These are phyloP conservation scores for Regulus satrapa DNA, from an alignment of 2,113 vertebrate species.

Conservation along the genomic window DNA sequence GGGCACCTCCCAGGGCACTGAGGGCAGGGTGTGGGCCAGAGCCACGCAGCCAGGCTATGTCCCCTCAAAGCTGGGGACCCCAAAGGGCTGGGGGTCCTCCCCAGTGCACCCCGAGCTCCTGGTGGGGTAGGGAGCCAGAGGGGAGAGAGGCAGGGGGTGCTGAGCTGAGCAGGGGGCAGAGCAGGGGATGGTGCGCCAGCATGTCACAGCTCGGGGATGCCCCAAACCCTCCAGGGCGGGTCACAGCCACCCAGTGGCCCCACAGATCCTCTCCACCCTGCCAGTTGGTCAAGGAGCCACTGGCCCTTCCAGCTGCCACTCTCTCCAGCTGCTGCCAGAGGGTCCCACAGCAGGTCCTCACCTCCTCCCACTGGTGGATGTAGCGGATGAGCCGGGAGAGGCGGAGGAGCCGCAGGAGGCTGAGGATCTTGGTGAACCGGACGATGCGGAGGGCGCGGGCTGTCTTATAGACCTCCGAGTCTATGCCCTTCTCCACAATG, in stretches of 20 bases:
- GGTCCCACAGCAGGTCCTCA: constrained; percentile 44
- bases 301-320: accelerated
- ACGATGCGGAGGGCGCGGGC: constrained; percentile 93
- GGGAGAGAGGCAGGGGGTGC: accelerated
- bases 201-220: background rate
- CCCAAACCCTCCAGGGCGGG: background rate
- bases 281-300: background rate
- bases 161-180: background rate
- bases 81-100: background rate
- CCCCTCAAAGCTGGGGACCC: background rate
- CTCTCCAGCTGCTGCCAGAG: background rate
- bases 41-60: accelerated
- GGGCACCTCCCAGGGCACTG: background rate
- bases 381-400: constrained; percentile 96
- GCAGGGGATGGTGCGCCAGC: background rate
- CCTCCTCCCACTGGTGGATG: constrained; percentile 99
- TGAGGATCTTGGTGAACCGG: constrained; percentile 97
- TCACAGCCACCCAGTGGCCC: background rate
- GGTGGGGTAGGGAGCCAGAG: background rate
- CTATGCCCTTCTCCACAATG: constrained; percentile 96
- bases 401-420: constrained; percentile 91
- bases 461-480: constrained; percentile 97
- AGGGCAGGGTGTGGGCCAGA: background rate
- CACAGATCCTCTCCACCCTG: background rate
- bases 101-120: accelerated